Evolutionary conservation across 2,113 vertebrate genomes (phyloP).

Genomic region (Acanthisitta chloris): DNA sequence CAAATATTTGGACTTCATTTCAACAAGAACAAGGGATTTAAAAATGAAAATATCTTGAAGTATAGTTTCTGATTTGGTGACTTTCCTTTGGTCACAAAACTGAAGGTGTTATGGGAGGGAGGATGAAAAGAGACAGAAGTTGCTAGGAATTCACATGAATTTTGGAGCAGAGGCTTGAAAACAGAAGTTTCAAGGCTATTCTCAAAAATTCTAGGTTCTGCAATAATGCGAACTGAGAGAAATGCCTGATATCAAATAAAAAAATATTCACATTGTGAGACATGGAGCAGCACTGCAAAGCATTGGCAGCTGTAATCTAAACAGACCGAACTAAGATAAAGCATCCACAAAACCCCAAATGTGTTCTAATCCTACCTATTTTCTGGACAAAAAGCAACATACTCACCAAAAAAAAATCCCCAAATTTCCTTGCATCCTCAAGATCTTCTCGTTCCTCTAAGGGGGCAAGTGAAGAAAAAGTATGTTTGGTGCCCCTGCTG

Average conservation of each 20-base stretch:
- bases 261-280: rapidly evolving
- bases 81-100: neutral
- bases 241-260: neutral
- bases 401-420: neutral
- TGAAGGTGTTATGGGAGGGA: neutral
- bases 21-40: neutral
- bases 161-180: neutral
- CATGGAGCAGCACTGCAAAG: neutral
- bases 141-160: neutral
- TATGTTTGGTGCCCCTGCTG: rapidly evolving
- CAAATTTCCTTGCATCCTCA: neutral
- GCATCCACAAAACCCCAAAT: neutral
- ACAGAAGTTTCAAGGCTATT: neutral
- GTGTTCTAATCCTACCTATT: neutral
- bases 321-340: neutral
- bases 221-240: neutral
- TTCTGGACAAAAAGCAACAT: neutral
- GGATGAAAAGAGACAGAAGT: neutral
- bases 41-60: neutral
- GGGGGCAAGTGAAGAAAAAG: neutral
- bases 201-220: neutral
- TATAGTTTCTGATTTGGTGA: neutral
- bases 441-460: neutral
- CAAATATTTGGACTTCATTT: neutral
- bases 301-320: neutral